Conservation (phyloP, 2,797 vertebrate genomes). For the Cryptoblepharus egeriae region DNA sequence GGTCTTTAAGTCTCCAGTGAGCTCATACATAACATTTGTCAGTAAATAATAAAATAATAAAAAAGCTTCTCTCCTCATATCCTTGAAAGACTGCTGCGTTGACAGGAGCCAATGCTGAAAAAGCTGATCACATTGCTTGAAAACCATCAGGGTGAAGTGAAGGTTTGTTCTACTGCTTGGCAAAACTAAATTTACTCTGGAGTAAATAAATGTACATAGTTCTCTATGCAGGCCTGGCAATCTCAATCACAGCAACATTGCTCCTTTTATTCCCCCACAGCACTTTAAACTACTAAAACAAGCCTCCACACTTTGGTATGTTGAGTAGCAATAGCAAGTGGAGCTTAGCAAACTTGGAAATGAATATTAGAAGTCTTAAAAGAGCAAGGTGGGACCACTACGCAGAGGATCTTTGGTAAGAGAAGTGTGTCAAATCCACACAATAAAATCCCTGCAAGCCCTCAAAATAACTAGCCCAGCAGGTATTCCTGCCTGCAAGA, state of each 20-base stretch:
- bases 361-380: not conserved
- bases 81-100: not conserved
- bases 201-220: too few species aligned
- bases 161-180: not conserved
- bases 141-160: not conserved
- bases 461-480: not conserved
- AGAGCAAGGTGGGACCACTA: not conserved
- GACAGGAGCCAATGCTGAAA: not conserved
- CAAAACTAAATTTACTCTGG: too few species aligned
- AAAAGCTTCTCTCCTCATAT: not conserved
- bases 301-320: too few species aligned
- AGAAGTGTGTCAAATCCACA: not conserved
- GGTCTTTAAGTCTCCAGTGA: not conserved
- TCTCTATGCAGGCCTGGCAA: too few species aligned
- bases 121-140: not conserved
- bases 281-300: too few species aligned
- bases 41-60: too few species aligned
- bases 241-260: too few species aligned
- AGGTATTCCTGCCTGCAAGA: not conserved
- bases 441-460: not conserved
- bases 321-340: not conserved
- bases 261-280: too few species aligned
- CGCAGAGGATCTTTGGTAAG: not conserved
- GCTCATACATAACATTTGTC: not conserved
- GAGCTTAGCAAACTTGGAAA: too few species aligned